Evolutionary conservation across 1,140 invertebrate species (phyloP).

Genomic region (Zeugodacus cucurbitae): DNA sequence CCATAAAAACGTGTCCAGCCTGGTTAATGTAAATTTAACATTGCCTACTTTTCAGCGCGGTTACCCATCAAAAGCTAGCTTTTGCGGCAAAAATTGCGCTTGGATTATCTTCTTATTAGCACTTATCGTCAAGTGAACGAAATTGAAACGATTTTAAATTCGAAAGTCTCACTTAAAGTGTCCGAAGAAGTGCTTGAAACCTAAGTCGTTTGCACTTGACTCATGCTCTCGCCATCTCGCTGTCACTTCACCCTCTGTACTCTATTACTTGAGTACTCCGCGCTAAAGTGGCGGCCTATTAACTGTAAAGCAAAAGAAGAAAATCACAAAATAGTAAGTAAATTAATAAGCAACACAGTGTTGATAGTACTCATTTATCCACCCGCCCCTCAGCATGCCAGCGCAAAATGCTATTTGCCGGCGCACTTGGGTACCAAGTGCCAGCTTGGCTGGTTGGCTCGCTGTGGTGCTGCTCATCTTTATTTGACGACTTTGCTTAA

Average conservation of each 20-base stretch:
- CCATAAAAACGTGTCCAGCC: neutral
- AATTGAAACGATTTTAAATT: conserved; percentile 4
- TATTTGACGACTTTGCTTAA: conserved; percentile 32
- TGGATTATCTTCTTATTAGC: neutral
- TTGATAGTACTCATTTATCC: neutral
- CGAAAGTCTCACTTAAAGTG: neutral
- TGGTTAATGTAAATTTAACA: neutral
- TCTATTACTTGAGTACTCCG: neutral
- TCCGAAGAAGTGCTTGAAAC: neutral
- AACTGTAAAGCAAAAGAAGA: neutral
- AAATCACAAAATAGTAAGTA: neutral
- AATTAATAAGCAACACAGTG: conserved; percentile 31
- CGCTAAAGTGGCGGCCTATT: neutral
- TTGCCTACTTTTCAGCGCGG: neutral
- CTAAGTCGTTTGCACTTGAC: neutral
- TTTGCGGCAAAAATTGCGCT: neutral
- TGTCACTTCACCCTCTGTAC: too few relatives aligned
- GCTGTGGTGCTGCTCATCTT: neutral
- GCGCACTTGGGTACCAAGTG: neutral
- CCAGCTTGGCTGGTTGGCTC: neutral
- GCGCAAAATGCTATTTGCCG: neutral
- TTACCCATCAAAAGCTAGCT: neutral
- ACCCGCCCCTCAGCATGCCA: neutral
- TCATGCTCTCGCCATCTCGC: neutral
- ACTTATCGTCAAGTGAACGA: neutral